A percentile compares a stretch with the other conserved stretches of the same genome.
Evolutionary conservation across 2,888 invertebrate genomes (phyloP).

Genomic region (Gymnocheta viridis): DNA sequence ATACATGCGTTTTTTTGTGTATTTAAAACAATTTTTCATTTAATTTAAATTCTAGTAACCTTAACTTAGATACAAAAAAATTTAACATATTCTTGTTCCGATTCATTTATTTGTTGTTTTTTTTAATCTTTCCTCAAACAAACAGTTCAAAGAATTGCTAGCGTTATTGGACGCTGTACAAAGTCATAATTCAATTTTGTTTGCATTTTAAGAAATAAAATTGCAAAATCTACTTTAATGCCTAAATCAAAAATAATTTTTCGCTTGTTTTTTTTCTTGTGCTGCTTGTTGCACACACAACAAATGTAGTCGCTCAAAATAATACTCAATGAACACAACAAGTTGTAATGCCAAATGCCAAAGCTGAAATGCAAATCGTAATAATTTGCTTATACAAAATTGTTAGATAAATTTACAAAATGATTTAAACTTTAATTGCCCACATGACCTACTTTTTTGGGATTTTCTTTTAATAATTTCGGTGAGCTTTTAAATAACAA

Average conservation of each 20-base stretch:
- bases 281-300: background rate
- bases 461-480: background rate
- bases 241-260: constrained; percentile 30
- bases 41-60: no score
- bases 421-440: constrained; percentile 35
- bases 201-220: no score
- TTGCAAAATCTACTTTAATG: no score
- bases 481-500: background rate
- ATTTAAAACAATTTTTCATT: no score
- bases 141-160: no score
- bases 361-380: constrained; percentile 10
- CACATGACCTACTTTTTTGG: constrained; percentile 43
- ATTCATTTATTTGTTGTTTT: no score
- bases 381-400: constrained; percentile 29
- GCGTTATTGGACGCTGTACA: no score
- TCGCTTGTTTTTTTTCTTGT: background rate
- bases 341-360: constrained; percentile 31
- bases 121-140: no score
- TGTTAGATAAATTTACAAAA: constrained; percentile 25
- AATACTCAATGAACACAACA: constrained; percentile 1
- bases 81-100: no score
- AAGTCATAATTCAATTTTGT: no score
- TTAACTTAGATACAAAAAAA: no score
- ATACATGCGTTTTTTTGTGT: no score
- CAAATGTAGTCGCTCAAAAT: background rate